Percentiles rank a stretch among this genome's conserved stretches.
Conservation (phyloP, 2,113 vertebrate genomes). For the Cebidichthys violaceus region DNA sequence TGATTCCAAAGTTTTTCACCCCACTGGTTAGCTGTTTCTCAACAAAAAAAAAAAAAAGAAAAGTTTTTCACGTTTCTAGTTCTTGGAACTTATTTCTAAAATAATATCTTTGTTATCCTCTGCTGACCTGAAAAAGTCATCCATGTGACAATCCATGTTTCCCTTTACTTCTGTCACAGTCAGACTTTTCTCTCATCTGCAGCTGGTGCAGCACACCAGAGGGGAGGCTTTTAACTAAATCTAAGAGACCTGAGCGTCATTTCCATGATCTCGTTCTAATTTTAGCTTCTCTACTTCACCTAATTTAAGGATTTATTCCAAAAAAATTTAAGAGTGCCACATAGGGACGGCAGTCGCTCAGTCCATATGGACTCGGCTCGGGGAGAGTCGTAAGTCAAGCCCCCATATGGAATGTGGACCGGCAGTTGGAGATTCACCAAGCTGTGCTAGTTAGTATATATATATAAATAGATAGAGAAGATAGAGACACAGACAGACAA, state of each 20-base stretch:
- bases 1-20: neutral
- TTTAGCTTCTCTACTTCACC: slow-evolving; percentile 39
- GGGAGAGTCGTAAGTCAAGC: neutral
- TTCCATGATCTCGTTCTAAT: slow-evolving; percentile 63
- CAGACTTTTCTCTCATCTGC: slow-evolving; percentile 42
- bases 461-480: slow-evolving; percentile 24
- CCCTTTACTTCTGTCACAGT: slow-evolving; percentile 43
- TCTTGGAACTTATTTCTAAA: slow-evolving; percentile 1
- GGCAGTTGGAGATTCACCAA: neutral
- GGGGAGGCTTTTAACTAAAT: slow-evolving; percentile 41
- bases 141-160: slow-evolving; percentile 52
- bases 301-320: slow-evolving; percentile 44
- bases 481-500: too few relatives aligned
- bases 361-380: neutral
- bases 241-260: slow-evolving; percentile 32
- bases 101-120: slow-evolving; percentile 39
- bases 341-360: neutral
- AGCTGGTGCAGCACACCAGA: slow-evolving; percentile 1
- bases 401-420: too few relatives aligned
- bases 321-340: neutral
- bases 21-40: neutral
- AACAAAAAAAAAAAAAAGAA: neutral
- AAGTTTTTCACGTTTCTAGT: too few relatives aligned
- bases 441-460: slow-evolving; percentile 3
- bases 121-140: slow-evolving; percentile 59